Evolutionary conservation across 2,888 invertebrate species (phyloP).

Genomic region (Mongoloraphidia duomilia): DNA sequence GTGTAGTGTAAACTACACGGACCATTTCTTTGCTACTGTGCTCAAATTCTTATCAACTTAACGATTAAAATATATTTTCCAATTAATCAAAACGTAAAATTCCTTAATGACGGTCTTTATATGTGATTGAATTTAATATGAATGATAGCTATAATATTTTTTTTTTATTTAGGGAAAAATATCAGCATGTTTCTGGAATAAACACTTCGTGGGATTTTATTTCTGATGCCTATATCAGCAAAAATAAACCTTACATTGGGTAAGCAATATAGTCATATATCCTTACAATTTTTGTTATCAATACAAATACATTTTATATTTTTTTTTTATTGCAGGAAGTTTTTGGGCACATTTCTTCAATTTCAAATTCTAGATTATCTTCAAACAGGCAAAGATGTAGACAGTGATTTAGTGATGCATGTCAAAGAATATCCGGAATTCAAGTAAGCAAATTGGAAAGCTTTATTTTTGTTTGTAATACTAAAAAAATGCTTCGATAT

Average conservation of each 20-base stretch:
- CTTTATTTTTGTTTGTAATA: not conserved
- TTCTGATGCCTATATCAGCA: slow-evolving; percentile 34
- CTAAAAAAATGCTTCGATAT: too few relatives aligned
- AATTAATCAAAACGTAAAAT: not conserved
- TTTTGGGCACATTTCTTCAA: slow-evolving; percentile 38
- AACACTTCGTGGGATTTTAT: slow-evolving; percentile 35
- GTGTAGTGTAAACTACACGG: too few relatives aligned
- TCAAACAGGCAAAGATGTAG: slow-evolving; percentile 24
- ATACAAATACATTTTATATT: slow-evolving; percentile 2
- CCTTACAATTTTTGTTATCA: slow-evolving; percentile 1
- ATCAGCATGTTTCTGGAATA: slow-evolving; percentile 28
- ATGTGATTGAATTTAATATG: too few relatives aligned
- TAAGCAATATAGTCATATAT: slow-evolving; percentile 20
- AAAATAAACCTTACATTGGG: slow-evolving; percentile 41
- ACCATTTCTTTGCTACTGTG: too few relatives aligned
- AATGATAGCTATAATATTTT: not conserved
- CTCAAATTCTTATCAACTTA: not conserved
- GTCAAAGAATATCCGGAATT: slow-evolving; percentile 28
- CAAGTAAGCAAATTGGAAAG: slow-evolving; percentile 24
- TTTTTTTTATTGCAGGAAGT: slow-evolving; percentile 32
- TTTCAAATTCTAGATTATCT: slow-evolving; percentile 38
- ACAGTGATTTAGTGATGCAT: slow-evolving; percentile 32
- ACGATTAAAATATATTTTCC: not conserved
- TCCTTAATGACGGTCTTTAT: too few relatives aligned
- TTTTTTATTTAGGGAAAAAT: slow-evolving; percentile 17